A percentile compares a stretch with the other conserved stretches of the same genome.
Conservation (phyloP, 2,113 vertebrate species). For the Tachycineta bicolor region DNA sequence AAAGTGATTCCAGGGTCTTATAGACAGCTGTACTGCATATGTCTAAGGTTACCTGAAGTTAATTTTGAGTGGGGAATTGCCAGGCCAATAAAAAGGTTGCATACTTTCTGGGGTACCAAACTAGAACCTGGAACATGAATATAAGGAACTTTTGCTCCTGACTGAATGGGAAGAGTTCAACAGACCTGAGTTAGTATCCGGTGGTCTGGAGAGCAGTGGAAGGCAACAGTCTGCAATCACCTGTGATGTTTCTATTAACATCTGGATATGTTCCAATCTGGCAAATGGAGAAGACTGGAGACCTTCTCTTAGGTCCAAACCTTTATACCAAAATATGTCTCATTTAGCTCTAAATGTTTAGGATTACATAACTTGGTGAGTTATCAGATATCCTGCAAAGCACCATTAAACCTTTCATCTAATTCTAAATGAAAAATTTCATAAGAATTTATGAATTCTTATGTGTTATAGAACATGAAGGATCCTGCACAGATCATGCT, state of each 20-base stretch:
- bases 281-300: not conserved
- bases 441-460: too few species aligned
- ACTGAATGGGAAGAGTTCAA: not conserved
- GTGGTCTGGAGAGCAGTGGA: not conserved
- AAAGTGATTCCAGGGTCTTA: not conserved
- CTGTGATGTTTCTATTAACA: not conserved
- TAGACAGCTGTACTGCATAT: not conserved
- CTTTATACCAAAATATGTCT: not conserved
- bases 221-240: not conserved
- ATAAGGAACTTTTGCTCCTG: not conserved
- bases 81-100: not conserved
- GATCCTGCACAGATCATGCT: not conserved
- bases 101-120: rapidly evolving
- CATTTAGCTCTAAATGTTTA: not conserved
- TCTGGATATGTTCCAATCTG: not conserved
- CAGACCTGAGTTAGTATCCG: not conserved
- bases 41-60: not conserved
- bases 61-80: not conserved
- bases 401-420: not conserved
- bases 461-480: not conserved
- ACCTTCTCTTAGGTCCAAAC: not conserved
- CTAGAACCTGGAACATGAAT: not conserved
- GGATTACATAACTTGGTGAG: not conserved
- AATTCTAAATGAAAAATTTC: not conserved
- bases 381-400: not conserved